Percentiles rank a stretch among this genome's conserved stretches.
These are phyloP conservation scores for Onychomys torridus DNA, from an alignment of 2,797 vertebrate genomes.

Conservation along the genomic window DNA sequence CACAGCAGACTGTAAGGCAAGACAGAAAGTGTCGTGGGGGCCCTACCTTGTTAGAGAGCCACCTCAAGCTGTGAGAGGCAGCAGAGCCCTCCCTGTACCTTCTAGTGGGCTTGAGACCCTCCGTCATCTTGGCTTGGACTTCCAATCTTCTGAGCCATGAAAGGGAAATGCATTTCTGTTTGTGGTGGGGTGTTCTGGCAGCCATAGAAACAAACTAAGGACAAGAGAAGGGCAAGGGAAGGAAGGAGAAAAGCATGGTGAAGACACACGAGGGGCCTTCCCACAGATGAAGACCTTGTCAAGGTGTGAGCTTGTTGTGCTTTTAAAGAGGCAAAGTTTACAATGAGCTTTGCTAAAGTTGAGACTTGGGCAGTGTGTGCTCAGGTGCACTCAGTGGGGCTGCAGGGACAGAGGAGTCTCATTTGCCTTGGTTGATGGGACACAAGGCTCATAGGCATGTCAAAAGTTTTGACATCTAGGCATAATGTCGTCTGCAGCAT, in stretches of 20 bases:
- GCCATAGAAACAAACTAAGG: not conserved
- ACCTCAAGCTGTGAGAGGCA: too few relatives aligned
- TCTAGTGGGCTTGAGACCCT: not conserved
- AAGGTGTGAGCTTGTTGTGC: not conserved
- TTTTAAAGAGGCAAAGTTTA: not conserved
- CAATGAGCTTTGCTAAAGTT: not conserved
- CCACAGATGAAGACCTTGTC: too few relatives aligned
- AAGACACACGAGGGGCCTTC: fast-evolving
- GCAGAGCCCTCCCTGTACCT: too few relatives aligned
- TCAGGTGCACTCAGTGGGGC: not conserved
- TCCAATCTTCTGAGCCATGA: not conserved
- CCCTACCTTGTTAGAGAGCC: not conserved
- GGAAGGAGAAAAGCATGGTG: fast-evolving
- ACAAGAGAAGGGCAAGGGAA: not conserved
- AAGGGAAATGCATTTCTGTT: not conserved
- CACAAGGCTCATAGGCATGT: not conserved
- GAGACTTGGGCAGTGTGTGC: not conserved
- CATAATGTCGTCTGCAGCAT: not conserved
- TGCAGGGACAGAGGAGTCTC: not conserved
- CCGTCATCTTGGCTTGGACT: not conserved
- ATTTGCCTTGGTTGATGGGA: not conserved
- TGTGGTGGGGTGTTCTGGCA: not conserved
- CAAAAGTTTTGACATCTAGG: too few relatives aligned
- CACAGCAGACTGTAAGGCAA: too few relatives aligned
- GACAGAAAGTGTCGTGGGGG: not conserved